Evolutionary conservation across 1,140 invertebrate species (phyloP).

Genomic region (Sinella curviseta): DNA sequence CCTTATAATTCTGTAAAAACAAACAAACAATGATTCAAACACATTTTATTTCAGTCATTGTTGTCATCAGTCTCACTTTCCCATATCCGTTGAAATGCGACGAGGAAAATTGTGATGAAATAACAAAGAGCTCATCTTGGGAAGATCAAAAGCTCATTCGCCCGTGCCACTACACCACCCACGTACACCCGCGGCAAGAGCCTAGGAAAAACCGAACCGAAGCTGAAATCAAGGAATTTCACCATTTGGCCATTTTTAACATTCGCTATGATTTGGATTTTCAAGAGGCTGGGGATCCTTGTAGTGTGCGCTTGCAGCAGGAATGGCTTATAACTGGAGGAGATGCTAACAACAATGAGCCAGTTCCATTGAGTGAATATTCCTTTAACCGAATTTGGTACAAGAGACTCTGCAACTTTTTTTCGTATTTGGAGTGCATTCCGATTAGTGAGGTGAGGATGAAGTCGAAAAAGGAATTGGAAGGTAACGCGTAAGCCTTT

Average conservation of each 20-base stretch:
- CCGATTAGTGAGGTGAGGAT: neutral
- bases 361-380: neutral
- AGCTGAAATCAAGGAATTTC: neutral
- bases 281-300: neutral
- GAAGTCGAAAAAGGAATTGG: neutral
- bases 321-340: neutral
- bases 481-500: neutral
- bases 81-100: too few relatives aligned
- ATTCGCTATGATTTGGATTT: neutral
- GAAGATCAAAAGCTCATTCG: neutral
- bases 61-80: too few relatives aligned
- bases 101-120: neutral
- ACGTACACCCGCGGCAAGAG: neutral
- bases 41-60: too few relatives aligned
- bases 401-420: neutral
- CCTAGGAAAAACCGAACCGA: neutral
- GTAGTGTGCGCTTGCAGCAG: neutral
- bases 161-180: neutral
- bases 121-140: neutral
- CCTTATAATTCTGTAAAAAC: too few relatives aligned
- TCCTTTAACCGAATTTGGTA: neutral
- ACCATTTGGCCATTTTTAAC: neutral
- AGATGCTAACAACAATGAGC: neutral
- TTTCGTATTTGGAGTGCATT: slow-evolving; percentile 3
- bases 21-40: too few relatives aligned